phyloP scores from a whole-genome alignment of 2,888 invertebrate genomes.

The Lasioglossum leucozonium region DNA sequence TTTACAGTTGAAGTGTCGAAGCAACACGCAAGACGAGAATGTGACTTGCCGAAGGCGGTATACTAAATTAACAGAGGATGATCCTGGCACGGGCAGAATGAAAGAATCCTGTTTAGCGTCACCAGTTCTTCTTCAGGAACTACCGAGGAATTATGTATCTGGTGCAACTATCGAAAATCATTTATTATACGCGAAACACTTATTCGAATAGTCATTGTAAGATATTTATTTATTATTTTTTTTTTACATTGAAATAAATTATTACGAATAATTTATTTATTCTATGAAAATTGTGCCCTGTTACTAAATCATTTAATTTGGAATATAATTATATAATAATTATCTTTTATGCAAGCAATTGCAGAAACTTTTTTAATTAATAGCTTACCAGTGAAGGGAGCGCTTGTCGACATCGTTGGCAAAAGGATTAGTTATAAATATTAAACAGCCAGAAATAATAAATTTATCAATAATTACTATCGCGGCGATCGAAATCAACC shows the following conservation, averaged over 20 bases:
- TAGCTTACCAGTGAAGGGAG: no score
- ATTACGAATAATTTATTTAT: slow-evolving; percentile 5
- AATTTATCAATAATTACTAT: no score
- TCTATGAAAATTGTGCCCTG: background rate
- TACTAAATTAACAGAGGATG: slow-evolving; percentile 42
- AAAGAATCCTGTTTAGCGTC: slow-evolving; percentile 11
- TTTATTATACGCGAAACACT: background rate
- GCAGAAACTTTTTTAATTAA: no score
- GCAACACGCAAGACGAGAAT: slow-evolving; percentile 7
- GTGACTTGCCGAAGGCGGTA: background rate
- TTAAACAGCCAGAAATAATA: no score
- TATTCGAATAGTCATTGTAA: background rate
- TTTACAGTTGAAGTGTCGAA: slow-evolving; percentile 41
- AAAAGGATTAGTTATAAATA: no score
- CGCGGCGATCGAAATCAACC: no score
- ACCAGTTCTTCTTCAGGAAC: slow-evolving; percentile 5
- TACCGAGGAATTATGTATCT: slow-evolving; percentile 25
- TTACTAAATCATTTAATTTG: background rate
- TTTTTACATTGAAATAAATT: slow-evolving; percentile 34
- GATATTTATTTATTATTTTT: slow-evolving; percentile 34
- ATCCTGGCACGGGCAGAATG: slow-evolving; percentile 28
- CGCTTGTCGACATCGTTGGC: no score
- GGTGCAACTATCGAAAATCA: slow-evolving; percentile 11
- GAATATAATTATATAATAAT: background rate
- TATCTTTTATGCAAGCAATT: background rate